Evolutionary conservation across 2,797 vertebrate species (phyloP).

Genomic region (Lacerta agilis): DNA sequence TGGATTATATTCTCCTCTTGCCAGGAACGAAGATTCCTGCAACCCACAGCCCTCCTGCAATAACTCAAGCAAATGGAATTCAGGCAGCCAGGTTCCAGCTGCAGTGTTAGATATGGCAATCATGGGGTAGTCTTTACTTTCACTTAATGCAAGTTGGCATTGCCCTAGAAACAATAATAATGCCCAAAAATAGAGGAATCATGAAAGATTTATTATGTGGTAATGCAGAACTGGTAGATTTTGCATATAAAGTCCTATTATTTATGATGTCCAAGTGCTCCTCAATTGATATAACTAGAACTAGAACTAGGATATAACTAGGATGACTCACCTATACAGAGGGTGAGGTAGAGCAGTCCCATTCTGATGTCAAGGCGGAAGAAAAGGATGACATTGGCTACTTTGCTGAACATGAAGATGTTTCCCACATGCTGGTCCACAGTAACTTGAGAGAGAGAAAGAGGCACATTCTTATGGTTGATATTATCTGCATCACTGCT

Average conservation of each 20-base stretch:
- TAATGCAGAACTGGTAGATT: not conserved
- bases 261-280: accelerated
- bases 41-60: not conserved
- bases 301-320: accelerated
- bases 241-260: not conserved
- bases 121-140: not conserved
- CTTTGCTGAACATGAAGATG: constrained; percentile 96
- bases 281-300: not conserved
- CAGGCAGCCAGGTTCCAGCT: not conserved
- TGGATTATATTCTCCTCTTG: not conserved
- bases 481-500: not conserved
- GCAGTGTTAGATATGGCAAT: not conserved
- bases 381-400: constrained; percentile 93
- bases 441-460: constrained; percentile 73
- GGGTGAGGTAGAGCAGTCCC: constrained; percentile 88
- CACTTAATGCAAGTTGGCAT: not conserved
- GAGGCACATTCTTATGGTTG: not conserved
- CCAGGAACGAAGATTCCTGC: not conserved
- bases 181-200: not conserved
- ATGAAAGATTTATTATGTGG: not conserved
- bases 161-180: not conserved
- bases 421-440: constrained; percentile 95
- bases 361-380: constrained; percentile 94
- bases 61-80: not conserved
- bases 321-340: constrained; percentile 88